A percentile compares a stretch with the other conserved stretches of the same genome.
These are phyloP conservation scores for Bombycilla garrulus DNA, from an alignment of 2,113 vertebrate genomes.

Conservation along the genomic window DNA sequence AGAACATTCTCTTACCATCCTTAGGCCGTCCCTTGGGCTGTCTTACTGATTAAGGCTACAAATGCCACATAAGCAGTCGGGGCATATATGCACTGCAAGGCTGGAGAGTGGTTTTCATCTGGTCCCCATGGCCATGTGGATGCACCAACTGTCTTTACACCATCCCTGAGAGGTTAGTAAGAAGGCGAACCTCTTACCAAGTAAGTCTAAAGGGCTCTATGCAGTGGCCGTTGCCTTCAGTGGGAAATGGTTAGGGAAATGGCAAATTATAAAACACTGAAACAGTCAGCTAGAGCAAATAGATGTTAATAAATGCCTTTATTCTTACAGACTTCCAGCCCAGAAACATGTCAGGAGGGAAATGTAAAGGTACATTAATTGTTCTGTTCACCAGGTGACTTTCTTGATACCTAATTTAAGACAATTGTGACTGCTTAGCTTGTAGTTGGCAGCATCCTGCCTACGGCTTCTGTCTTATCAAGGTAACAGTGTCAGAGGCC, in stretches of 20 bases:
- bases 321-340: not conserved
- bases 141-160: not conserved
- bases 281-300: not conserved
- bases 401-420: not conserved
- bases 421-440: not conserved
- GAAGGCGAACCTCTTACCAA: not conserved
- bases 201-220: not conserved
- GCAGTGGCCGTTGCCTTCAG: not conserved
- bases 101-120: not conserved
- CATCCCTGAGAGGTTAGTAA: not conserved
- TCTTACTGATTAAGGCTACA: not conserved
- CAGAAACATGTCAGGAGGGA: not conserved
- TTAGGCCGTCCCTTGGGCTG: accelerated
- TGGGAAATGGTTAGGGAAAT: not conserved
- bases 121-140: accelerated
- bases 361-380: not conserved
- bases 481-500: not conserved
- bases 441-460: not conserved
- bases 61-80: accelerated
- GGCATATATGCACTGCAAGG: not conserved
- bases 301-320: not conserved
- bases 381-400: not conserved
- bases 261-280: not conserved
- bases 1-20: accelerated
- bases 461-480: not conserved